Evolutionary conservation across 2,113 vertebrate species (phyloP).

Genomic region (Phalacrocorax pelagicus): DNA sequence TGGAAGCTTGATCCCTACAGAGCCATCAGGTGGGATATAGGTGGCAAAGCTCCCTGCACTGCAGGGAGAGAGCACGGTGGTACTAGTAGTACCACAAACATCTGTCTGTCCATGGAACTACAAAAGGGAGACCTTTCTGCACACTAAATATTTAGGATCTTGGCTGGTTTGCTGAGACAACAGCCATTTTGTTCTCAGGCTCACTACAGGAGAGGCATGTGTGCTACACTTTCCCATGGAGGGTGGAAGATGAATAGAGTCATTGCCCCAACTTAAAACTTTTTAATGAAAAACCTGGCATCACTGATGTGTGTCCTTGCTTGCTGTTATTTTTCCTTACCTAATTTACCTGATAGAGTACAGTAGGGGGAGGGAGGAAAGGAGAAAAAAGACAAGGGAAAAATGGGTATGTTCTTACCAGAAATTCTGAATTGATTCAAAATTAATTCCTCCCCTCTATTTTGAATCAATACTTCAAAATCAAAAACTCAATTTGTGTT

Average conservation of each 20-base stretch:
- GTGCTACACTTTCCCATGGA: accelerated
- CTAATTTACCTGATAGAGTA: constrained; percentile 48
- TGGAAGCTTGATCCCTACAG: neutral
- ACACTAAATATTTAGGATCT: neutral
- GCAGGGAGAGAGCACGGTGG: neutral
- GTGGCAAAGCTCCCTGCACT: neutral
- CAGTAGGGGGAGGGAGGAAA: neutral
- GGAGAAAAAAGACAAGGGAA: neutral
- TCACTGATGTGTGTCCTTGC: constrained; percentile 35
- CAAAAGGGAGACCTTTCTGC: neutral
- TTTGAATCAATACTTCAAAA: constrained; percentile 52
- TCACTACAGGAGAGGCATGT: neutral
- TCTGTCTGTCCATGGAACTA: neutral
- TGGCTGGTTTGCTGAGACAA: neutral
- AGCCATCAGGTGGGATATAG: neutral
- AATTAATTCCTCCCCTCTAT: constrained; percentile 28
- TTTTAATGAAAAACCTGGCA: constrained; percentile 40
- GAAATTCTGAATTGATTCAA: constrained; percentile 32
- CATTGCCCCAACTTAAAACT: constrained; percentile 44
- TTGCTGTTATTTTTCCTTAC: constrained; percentile 36
- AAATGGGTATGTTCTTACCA: constrained; percentile 5
- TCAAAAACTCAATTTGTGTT: neutral
- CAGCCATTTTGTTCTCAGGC: neutral
- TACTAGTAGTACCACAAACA: accelerated
- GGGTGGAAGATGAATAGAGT: constrained; percentile 33